Base-by-base conservation (phyloP, 2,797 vertebrate genomes). In the Miichthys miiuy region DNA sequence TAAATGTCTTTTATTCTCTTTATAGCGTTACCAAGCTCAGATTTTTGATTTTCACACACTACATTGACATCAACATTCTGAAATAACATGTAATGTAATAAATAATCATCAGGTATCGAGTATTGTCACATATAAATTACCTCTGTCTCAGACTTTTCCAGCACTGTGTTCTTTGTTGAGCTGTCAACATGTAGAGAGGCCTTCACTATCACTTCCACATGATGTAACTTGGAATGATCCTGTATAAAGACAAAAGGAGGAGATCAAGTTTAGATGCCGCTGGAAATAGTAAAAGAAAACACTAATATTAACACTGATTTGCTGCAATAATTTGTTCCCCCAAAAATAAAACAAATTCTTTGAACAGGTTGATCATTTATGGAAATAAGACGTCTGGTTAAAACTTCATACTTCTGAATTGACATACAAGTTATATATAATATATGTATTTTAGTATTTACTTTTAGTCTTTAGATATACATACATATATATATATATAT, bases 161-260 rank as follows among this genome's bases (percentile, higher is more conserved):
- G 88, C 85, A 96, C 92, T 41, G 96, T 93, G 10, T 98, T 98
- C 79, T 95, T 93, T 0, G 92, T 83, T 2, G 89, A 76, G 42
- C 87, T 92, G 0, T 95, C 92, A 30, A 99, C 80, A 0, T 88
- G 94, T 65, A 99, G 93, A 2, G 90, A 93, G 14, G 98, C 98
- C 25, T 91, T 95, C 78, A 97, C 94, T 0, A 94, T 84, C 83
- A 99, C 92, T 54, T 97, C 97, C 74, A 98, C 85, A 50, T 97
- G 97, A 91, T 96, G 97, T 66, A 96, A 80, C 23, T 94, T 90
- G 23, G 95, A 94, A 91, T 92, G 99, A 4, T 97, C 93, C 98
- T 99, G 90, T 85, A 81, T 70, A 1, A 57, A 72, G 25, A 16
- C 17, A 64, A 65, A 23, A 44, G 5, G 5, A 68, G 14, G 50